Conservation (phyloP, 2,797 vertebrate genomes). For the Trachurus trachurus region DNA sequence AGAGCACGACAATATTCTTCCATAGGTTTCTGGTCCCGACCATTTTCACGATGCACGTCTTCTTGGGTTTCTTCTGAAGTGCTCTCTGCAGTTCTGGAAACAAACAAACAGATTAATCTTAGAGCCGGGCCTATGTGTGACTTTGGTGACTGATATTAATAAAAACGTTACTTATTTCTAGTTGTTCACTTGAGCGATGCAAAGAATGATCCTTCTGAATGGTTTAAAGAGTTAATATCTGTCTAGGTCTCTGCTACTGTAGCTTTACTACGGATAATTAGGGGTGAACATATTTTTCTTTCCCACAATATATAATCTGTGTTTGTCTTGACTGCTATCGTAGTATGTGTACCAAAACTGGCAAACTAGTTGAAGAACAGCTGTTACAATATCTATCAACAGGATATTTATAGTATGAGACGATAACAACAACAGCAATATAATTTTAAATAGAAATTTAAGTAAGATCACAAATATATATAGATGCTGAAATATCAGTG, state of each 20-base stretch:
- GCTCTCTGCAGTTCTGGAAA: conserved; percentile 93
- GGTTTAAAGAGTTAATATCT: background rate
- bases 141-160: background rate
- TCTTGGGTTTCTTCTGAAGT: conserved; percentile 91
- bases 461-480: background rate
- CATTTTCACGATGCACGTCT: conserved; percentile 96
- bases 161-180: background rate
- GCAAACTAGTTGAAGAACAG: no score
- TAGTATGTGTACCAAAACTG: no score
- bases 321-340: no score
- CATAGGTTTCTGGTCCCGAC: conserved; percentile 96
- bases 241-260: background rate
- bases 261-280: no score
- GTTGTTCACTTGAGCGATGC: no score
- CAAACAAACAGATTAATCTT: conserved; percentile 1
- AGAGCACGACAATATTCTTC: conserved; percentile 99
- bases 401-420: no score
- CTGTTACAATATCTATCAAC: no score
- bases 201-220: background rate
- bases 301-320: no score
- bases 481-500: no score
- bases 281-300: no score
- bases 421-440: background rate
- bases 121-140: background rate
- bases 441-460: background rate